Evolutionary conservation across 2,797 vertebrate species (phyloP).

Genomic region (Lemur catta): DNA sequence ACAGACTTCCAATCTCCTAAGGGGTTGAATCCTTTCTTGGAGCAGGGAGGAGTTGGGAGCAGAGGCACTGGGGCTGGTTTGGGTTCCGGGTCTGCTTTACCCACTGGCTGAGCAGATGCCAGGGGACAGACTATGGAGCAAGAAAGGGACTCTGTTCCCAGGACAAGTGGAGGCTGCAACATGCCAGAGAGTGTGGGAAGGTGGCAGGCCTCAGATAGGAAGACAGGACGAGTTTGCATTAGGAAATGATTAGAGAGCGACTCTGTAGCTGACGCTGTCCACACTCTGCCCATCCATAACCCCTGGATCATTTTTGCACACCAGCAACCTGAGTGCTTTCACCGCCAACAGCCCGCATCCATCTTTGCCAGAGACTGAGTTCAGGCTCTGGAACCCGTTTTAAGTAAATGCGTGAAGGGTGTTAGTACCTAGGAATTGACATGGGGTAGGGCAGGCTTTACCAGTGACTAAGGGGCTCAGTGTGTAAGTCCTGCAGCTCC

Average conservation of each 20-base stretch:
- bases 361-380: not conserved
- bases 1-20: not conserved
- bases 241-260: not conserved
- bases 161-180: not conserved
- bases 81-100: not conserved
- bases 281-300: not conserved
- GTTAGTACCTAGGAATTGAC: not conserved
- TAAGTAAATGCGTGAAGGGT: not conserved
- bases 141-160: not conserved
- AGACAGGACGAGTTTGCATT: not conserved
- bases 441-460: not conserved
- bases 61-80: not conserved
- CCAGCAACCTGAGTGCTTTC: not conserved
- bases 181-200: not conserved
- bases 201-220: not conserved
- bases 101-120: not conserved
- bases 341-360: not conserved
- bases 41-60: not conserved
- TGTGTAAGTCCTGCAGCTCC: not conserved
- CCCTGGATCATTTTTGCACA: not conserved
- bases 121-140: not conserved
- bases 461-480: not conserved
- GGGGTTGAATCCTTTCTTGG: not conserved
- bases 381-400: not conserved
- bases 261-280: not conserved